Evolutionary conservation across 2,888 invertebrate species (phyloP), one percentile per base, ranked within the genome.

Genomic region (Patella caerulea): DNA sequence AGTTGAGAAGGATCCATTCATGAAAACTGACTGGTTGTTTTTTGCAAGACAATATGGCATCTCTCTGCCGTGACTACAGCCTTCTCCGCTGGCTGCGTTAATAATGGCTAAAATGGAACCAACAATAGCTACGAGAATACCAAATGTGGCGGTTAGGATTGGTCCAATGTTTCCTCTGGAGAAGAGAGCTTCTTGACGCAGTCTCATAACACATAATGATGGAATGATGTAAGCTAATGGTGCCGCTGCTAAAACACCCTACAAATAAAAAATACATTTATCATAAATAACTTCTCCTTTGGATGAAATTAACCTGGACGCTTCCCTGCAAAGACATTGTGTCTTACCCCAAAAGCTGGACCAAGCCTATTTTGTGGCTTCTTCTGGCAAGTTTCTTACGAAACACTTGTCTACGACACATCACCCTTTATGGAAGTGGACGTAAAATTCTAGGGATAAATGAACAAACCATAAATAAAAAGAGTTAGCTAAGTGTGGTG

Each of bases 161-260:
- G 95, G 95, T 1, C 95, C 95, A 29, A 95, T 91, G 90, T 96
- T 96, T 87, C 93, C 93, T 17, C 93, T 91, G 55, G 94, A 94
- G 45, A 95, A 92, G 2, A 95, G 87, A 53, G 94, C 93, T 24
- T 95, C 95, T 82, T 95, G 88, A 76, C 90, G 95, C 85, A 96
- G 93, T 90, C 94, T 94, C 82, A 96, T 93, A 87, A 95, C 96
- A 85, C 95, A 95, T 17, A 95, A 91, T 0, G 96, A 95, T 4
- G 96, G 96, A 74, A 96, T 93, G 82, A 96, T 94, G 91, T 95
- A 96, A 15, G 96, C 96, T 84, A 96, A 91, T 0, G 96, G 96
- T 78, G 96, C 95, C 12, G 96, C 96, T 11, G 96, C 95, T 79
- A 96, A 86, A 19, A 96, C 94, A 78, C 96, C 96, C 95, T 95